Percentiles rank a stretch among this genome's conserved stretches.
Evolutionary conservation across 2,113 vertebrate species (phyloP).

Genomic region (Myotis brandtii): DNA sequence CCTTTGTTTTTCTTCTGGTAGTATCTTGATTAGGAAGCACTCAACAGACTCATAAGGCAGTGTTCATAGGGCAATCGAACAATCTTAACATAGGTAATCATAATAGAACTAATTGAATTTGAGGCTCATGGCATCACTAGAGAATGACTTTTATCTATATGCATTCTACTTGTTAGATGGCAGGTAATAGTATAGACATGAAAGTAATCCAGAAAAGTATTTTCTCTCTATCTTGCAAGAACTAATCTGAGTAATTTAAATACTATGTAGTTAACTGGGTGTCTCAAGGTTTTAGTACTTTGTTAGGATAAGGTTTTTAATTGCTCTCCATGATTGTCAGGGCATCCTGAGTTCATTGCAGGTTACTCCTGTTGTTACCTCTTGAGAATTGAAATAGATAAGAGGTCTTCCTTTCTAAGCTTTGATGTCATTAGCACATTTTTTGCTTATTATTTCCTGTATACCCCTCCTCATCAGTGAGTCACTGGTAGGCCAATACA

Average conservation of each 20-base stretch:
- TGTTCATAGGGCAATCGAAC: conserved; percentile 7
- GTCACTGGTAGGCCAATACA: neutral
- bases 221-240: conserved; percentile 22
- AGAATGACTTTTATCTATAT: neutral
- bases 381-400: conserved; percentile 4
- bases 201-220: conserved; percentile 39
- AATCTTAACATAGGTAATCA: neutral
- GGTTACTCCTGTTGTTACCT: neutral
- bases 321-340: neutral
- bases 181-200: neutral
- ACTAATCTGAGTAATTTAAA: conserved; percentile 16
- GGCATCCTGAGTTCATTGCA: neutral
- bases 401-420: conserved; percentile 20
- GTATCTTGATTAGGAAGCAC: neutral
- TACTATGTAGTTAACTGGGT: neutral
- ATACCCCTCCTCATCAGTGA: neutral
- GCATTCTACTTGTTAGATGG: neutral
- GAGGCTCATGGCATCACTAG: neutral
- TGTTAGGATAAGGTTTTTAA: neutral
- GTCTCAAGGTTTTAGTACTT: neutral
- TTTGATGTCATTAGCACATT: neutral
- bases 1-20: neutral
- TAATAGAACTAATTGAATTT: conserved; percentile 13
- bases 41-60: neutral
- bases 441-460: conserved; percentile 37